phyloP scores from a whole-genome alignment of 2,888 invertebrate genomes.

The Caradrina kadenii region DNA sequence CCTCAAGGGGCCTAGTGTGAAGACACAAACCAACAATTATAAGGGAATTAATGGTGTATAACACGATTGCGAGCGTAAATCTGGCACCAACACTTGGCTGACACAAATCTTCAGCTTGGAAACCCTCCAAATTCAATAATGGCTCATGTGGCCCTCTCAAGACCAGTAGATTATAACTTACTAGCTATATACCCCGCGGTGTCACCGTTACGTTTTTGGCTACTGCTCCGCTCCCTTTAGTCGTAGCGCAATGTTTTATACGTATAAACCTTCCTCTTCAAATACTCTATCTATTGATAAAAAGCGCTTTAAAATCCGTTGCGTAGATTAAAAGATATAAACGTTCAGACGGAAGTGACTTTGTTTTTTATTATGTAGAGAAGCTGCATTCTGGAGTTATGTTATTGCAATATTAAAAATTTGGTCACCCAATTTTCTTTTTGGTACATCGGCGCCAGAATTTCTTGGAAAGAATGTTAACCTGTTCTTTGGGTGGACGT shows the following conservation, averaged over 20 bases:
- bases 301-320: too few relatives aligned
- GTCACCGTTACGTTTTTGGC: too few relatives aligned
- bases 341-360: too few relatives aligned
- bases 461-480: constrained; percentile 13
- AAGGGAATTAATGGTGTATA: constrained; percentile 68
- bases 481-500: not conserved
- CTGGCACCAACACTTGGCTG: constrained; percentile 82
- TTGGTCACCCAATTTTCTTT: constrained; percentile 44
- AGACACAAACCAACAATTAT: constrained; percentile 61
- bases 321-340: too few relatives aligned
- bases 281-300: too few relatives aligned
- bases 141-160: constrained; percentile 76
- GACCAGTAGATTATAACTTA: constrained; percentile 76
- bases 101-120: constrained; percentile 79
- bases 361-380: too few relatives aligned
- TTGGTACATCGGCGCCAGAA: constrained; percentile 23
- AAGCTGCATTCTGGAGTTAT: constrained; percentile 48
- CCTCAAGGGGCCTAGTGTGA: constrained; percentile 12
- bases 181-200: too few relatives aligned
- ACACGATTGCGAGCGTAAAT: constrained; percentile 78
- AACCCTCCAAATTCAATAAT: constrained; percentile 83
- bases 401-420: constrained; percentile 57
- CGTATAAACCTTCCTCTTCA: too few relatives aligned
- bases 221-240: too few relatives aligned
- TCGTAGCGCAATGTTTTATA: too few relatives aligned